phyloP scores from a whole-genome alignment of 2,888 invertebrate species.

The Oligia latruncula region DNA sequence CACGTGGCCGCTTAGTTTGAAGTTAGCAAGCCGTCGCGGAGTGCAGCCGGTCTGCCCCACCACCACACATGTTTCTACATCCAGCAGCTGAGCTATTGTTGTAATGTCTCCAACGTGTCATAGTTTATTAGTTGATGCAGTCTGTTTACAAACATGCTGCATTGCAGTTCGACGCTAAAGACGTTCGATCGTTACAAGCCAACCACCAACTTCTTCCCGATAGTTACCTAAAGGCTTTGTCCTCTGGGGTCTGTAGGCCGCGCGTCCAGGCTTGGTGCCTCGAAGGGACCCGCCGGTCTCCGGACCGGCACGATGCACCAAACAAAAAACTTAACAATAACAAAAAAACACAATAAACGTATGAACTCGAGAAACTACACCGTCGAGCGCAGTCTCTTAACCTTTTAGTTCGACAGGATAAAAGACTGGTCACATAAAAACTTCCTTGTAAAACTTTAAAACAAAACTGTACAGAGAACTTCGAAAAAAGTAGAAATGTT shows the following conservation, averaged over 20 bases:
- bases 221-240: constrained; percentile 90
- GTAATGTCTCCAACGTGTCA: constrained; percentile 61
- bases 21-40: constrained; percentile 35
- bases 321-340: constrained; percentile 90
- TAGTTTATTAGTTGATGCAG: constrained; percentile 68
- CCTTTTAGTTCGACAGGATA: constrained; percentile 81
- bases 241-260: constrained; percentile 83
- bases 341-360: constrained; percentile 88
- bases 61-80: constrained; percentile 48
- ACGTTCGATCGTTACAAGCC: constrained; percentile 64
- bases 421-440: constrained; percentile 85
- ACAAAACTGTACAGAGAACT: constrained; percentile 88
- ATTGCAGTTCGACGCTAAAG: constrained; percentile 71
- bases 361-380: constrained; percentile 86
- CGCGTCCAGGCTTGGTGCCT: constrained; percentile 87
- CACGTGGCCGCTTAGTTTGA: constrained; percentile 64
- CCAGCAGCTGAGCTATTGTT: constrained; percentile 64
- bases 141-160: constrained; percentile 78
- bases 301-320: constrained; percentile 89
- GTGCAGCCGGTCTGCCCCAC: constrained; percentile 37
- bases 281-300: constrained; percentile 85
- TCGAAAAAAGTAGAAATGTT: constrained; percentile 88
- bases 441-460: constrained; percentile 87
- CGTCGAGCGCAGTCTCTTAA: constrained; percentile 82
- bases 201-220: constrained; percentile 71